phyloP scores from a whole-genome alignment of 2,888 invertebrate species.

The Salticus scenicus region DNA sequence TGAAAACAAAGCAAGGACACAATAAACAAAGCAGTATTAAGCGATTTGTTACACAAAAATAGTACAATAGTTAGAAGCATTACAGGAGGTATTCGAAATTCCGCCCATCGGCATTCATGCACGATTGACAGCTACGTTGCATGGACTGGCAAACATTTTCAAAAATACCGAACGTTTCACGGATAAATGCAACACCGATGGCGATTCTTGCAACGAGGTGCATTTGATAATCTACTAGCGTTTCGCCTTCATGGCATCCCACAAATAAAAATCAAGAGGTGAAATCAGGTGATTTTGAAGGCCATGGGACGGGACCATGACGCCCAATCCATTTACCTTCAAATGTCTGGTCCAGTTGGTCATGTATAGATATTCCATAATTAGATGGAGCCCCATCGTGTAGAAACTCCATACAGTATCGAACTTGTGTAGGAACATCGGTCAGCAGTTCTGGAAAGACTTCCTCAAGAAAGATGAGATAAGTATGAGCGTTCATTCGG shows the following conservation, averaged over 20 bases:
- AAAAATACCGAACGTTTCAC: too few species aligned
- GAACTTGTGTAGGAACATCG: background rate
- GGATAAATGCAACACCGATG: too few species aligned
- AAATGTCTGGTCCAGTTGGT: background rate
- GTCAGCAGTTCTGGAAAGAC: background rate
- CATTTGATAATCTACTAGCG: background rate
- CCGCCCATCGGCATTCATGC: too few species aligned
- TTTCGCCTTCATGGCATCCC: background rate
- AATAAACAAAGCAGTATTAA: too few species aligned
- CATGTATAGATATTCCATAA: background rate
- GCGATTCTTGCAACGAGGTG: too few species aligned
- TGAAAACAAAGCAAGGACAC: too few species aligned
- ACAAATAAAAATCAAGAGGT: background rate
- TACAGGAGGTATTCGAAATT: too few species aligned
- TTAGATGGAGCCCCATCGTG: constrained; percentile 4
- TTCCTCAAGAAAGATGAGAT: background rate
- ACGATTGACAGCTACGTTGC: too few species aligned
- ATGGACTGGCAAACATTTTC: too few species aligned
- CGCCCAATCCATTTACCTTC: background rate
- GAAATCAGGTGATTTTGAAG: background rate
- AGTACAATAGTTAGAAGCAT: too few species aligned
- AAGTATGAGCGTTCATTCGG: background rate
- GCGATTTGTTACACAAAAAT: too few species aligned
- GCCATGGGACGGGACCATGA: background rate
- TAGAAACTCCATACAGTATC: constrained; percentile 22